phyloP scores from a whole-genome alignment of 1,140 invertebrate genomes.

The Meteorus sp. region DNA sequence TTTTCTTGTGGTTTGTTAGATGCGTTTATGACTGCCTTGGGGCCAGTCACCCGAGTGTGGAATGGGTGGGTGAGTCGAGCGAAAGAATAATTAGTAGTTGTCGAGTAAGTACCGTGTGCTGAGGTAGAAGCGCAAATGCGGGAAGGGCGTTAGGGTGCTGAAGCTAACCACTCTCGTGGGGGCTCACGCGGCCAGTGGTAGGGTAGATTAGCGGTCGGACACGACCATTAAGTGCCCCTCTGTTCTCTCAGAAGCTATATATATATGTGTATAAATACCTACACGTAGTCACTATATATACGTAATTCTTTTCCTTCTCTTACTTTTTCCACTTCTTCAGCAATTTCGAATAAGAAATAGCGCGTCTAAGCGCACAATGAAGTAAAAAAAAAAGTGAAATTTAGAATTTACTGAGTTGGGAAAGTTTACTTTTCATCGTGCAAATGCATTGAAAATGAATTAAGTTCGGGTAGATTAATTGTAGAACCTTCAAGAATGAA shows the following conservation, averaged over 20 bases:
- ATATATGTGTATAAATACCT: not conserved
- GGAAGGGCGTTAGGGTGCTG: slow-evolving; percentile 26
- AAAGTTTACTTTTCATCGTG: too few relatives aligned
- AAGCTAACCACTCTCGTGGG: slow-evolving; percentile 43
- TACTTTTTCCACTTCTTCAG: too few relatives aligned
- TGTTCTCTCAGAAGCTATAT: slow-evolving; percentile 25
- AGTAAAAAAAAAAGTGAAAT: not conserved
- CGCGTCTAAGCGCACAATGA: not conserved
- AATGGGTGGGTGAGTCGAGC: slow-evolving; percentile 37
- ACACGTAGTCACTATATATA: not conserved
- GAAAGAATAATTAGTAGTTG: slow-evolving; percentile 52
- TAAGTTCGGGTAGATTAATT: too few relatives aligned
- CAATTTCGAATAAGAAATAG: not conserved
- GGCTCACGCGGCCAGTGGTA: slow-evolving; percentile 41
- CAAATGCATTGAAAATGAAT: too few relatives aligned
- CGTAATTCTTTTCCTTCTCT: too few relatives aligned
- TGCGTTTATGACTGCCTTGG: slow-evolving; percentile 20
- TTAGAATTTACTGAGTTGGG: too few relatives aligned
- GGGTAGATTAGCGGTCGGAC: slow-evolving; percentile 49
- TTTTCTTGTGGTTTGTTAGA: slow-evolving; percentile 18
- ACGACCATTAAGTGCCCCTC: slow-evolving; percentile 45
- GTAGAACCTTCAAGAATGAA: too few relatives aligned
- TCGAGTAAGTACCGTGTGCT: slow-evolving; percentile 30
- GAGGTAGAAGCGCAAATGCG: not conserved
- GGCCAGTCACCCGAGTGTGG: slow-evolving; percentile 26